Conservation (phyloP, 2,797 vertebrate genomes). For the Capromys pilorides region DNA sequence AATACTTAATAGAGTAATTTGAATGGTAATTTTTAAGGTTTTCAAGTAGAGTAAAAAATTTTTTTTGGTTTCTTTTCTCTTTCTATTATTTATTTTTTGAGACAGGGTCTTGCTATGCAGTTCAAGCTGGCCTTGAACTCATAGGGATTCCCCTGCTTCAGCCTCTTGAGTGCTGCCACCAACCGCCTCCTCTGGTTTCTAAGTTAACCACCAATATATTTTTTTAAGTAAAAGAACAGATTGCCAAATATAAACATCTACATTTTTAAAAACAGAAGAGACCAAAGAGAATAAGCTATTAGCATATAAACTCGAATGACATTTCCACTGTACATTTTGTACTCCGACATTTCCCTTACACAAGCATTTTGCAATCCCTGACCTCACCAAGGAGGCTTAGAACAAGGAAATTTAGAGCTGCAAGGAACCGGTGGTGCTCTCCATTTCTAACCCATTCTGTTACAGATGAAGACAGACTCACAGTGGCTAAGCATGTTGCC, state of each 20-base stretch:
- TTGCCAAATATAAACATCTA: background rate
- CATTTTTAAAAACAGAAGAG: background rate
- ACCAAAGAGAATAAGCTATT: background rate
- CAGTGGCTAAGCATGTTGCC: background rate
- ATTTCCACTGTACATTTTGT: background rate
- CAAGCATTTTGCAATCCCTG: background rate
- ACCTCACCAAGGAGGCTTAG: slow-evolving; percentile 10
- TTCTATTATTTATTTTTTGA: too few relatives aligned
- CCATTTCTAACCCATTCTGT: too few relatives aligned
- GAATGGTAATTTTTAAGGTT: slow-evolving; percentile 22
- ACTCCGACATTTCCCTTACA: background rate
- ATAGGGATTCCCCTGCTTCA: background rate
- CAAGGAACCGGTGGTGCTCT: background rate
- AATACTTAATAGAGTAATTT: slow-evolving; percentile 11
- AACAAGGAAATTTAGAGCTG: background rate
- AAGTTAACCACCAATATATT: slow-evolving; percentile 6
- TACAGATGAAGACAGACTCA: background rate
- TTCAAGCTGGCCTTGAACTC: background rate
- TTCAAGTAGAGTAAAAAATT: background rate
- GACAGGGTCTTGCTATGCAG: background rate
- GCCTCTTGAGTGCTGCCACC: background rate
- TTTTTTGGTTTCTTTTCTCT: background rate
- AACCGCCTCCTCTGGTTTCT: slow-evolving; percentile 31
- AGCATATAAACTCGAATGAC: background rate
- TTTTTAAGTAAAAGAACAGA: slow-evolving; percentile 40